Conservation (phyloP, 2,888 invertebrate genomes). For the Chydorus sphaericus region DNA sequence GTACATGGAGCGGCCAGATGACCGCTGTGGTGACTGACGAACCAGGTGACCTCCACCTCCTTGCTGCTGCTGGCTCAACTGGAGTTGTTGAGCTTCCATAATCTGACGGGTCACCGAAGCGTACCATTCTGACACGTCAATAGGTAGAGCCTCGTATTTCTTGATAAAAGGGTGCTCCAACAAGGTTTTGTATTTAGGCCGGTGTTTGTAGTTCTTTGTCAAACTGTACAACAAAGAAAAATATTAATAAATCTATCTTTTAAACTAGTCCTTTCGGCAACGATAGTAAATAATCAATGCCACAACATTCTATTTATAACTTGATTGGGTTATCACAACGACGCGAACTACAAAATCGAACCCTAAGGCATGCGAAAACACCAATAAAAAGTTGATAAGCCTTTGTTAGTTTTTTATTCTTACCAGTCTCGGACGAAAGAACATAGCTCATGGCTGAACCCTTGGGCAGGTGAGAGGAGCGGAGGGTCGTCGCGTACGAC, state of each 20-base stretch:
- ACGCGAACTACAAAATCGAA: too few species aligned
- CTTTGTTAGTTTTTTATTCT: slow-evolving; percentile 24
- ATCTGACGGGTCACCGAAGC: slow-evolving; percentile 16
- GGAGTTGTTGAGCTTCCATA: background rate
- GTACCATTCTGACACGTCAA: slow-evolving; percentile 66
- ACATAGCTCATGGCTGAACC: slow-evolving; percentile 73
- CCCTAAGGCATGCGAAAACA: too few species aligned
- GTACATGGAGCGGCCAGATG: slow-evolving; percentile 8
- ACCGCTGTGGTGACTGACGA: slow-evolving; percentile 12
- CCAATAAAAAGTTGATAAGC: too few species aligned
- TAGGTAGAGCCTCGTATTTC: slow-evolving; percentile 47
- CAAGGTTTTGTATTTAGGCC: slow-evolving; percentile 86
- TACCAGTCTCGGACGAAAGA: slow-evolving; percentile 83
- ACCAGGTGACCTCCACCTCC: too few species aligned
- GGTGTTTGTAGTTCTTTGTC: slow-evolving; percentile 79
- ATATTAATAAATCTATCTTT: slow-evolving; percentile 4
- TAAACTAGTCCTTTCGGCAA: background rate
- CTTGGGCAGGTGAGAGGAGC: slow-evolving; percentile 54
- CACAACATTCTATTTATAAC: too few species aligned
- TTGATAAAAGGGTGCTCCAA: slow-evolving; percentile 77
- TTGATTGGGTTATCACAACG: too few species aligned
- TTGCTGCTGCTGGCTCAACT: too few species aligned
- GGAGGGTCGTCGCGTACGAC: slow-evolving; percentile 84
- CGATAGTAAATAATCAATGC: too few species aligned
- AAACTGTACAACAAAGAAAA: slow-evolving; percentile 40